Evolutionary conservation across 2,888 invertebrate genomes (phyloP), one percentile per base, ranked within the genome.

Genomic region (Cyrtodaria siliqua): DNA sequence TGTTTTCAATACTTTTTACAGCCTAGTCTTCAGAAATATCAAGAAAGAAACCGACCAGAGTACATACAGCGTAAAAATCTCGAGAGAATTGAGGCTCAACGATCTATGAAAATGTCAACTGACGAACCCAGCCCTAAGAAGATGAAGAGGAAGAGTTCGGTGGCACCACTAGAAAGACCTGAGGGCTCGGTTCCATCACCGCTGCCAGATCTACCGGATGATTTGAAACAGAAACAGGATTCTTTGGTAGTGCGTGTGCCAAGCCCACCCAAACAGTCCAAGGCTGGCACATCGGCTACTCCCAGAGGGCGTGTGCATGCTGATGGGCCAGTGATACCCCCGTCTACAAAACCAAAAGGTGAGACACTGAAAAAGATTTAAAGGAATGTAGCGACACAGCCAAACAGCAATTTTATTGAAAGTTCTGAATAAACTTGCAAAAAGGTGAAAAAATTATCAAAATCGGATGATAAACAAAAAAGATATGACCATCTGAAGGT

Each of bases 21-120:
- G 92, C 91, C 91, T 23, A 84, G 86, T 53, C 84, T 92, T 23
- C 89, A 92, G 64, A 89, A 87, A 63, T 88, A 89, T 75, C 92
- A 92, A 71, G 86, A 87, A 26, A 67, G 83, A 47, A 91, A 91
- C 69, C 81, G 86, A 27, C 92, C 92, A 44, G 87, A 87, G 27
- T 91, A 85, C 66, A 92, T 92, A 52, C 92, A 92, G 47, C 81
- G 82, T 49, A 86, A 79, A 66, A 89, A 91, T 62, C 77, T 78
- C 38, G 87, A 91, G 61, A 81, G 82, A 60, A 73, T 90, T 9
- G 88, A 86, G 44, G 78, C 86, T 18, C 83, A 88, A 40, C 80
- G 79, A 60, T 29, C 76, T 1, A 72, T 69, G 1, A 69, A 68
- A 44, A 27, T 67, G 14, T 76, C 70, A 14, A 70, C 67, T 23